Base-by-base conservation (phyloP, 1,140 invertebrate species). In the Mylabris phalerata region DNA sequence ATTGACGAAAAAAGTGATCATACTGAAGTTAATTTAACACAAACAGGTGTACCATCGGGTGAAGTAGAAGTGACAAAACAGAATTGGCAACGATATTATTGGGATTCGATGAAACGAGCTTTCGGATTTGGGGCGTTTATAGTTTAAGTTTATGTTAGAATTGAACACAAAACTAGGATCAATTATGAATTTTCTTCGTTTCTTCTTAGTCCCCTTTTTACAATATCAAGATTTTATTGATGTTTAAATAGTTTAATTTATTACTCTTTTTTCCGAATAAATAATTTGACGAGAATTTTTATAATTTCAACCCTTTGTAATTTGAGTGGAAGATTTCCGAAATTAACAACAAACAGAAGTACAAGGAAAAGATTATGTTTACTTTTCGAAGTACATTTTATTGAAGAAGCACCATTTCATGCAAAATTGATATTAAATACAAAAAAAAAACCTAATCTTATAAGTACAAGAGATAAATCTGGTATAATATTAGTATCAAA, bases 81-180 rank as follows among this genome's bases (percentile, higher is more conserved):
- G 60, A 95, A 96, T 67, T 97, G 94, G 94, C 81, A 87, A 58
- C 79, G 87, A 49, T 95, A 95, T 75, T 97, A 96, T 72, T 97
- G 92, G 84, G 85, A 93, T 64, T 83, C 90, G 59, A 95, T 98
- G 67, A 94, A 92, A 75, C 82, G 89, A 70, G 88, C 89, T 1
- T 96, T 97, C 75, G 93, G 93, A 39, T 97, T 92, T 74, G 93
- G 92, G 26, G 84, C 83, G 6, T 87, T 88, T 32, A 32, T 32
- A 32, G 32, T 32, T 32, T 32, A 32, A 32, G 32, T 32, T 32
- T 32, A 5, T 32, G 32, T 32, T 32, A 5, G 32, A 7, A 32
- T 19, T 19, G 19, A 32, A 32, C 4, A 32, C 4, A 32, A 2
- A 32, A 32, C 3, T 19, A 32, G 32, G 32, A 32, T 32, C 7